These are phyloP conservation scores for Balanococcus diminutus DNA, from an alignment of 2,888 invertebrate genomes.

Conservation along the genomic window DNA sequence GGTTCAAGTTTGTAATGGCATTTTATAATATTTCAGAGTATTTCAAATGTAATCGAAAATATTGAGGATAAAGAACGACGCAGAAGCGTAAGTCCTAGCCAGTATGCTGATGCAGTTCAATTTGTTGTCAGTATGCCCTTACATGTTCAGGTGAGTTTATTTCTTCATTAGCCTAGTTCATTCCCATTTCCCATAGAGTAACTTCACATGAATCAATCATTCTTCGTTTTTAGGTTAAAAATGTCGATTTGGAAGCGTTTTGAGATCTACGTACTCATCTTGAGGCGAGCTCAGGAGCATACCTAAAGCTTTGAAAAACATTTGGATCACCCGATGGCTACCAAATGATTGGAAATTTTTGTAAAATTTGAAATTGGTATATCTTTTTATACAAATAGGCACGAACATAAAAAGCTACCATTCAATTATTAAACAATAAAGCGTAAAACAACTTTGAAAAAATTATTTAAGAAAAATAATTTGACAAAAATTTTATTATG, in stretches of 20 bases:
- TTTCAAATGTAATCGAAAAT: background rate
- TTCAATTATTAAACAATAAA: too few species aligned
- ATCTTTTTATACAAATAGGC: too few species aligned
- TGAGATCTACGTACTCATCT: too few species aligned
- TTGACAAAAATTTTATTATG: too few species aligned
- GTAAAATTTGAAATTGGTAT: too few species aligned
- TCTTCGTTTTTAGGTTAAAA: background rate
- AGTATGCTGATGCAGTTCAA: conserved; percentile 41
- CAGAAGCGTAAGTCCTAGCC: background rate
- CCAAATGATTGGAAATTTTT: too few species aligned
- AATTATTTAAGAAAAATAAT: too few species aligned
- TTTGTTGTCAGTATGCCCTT: conserved; percentile 2
- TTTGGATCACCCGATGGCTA: too few species aligned
- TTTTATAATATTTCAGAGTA: conserved; percentile 7
- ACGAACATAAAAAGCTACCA: too few species aligned
- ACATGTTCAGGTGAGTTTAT: conserved; percentile 38
- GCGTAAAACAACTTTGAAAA: too few species aligned
- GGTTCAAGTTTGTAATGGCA: background rate
- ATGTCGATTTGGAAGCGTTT: background rate
- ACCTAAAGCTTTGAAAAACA: too few species aligned
- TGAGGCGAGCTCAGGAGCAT: too few species aligned
- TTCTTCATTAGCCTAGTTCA: background rate
- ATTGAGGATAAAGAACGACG: background rate
- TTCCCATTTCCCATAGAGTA: background rate
- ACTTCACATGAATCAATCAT: background rate